phyloP scores from a whole-genome alignment of 2,113 vertebrate genomes.

The Pachypanchax playfairii region DNA sequence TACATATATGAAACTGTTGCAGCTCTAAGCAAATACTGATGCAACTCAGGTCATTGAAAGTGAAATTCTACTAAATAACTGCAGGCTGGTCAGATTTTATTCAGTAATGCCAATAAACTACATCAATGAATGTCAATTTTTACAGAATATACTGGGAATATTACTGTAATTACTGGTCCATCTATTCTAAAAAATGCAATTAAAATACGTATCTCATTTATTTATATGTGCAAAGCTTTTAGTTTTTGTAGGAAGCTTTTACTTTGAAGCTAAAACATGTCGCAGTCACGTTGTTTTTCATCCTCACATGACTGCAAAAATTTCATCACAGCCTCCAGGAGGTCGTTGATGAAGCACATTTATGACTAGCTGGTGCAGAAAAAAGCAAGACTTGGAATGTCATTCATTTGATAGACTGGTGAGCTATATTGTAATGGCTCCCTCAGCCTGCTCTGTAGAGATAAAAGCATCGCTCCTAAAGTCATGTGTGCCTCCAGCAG shows the following conservation, averaged over 20 bases:
- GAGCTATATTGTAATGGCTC: slow-evolving; percentile 17
- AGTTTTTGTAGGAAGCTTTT: neutral
- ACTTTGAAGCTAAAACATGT: neutral
- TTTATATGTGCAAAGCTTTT: neutral
- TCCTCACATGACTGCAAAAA: slow-evolving; percentile 14
- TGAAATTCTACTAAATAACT: slow-evolving; percentile 30
- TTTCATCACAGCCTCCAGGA: slow-evolving; percentile 8
- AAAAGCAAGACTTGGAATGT: neutral
- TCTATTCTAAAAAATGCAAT: neutral
- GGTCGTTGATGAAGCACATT: neutral
- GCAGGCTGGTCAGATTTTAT: slow-evolving; percentile 7
- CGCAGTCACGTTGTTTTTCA: neutral
- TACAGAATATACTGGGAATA: neutral
- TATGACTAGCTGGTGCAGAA: slow-evolving; percentile 12
- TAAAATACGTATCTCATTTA: no score
- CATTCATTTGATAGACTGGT: neutral
- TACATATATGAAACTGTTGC: neutral
- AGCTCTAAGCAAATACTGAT: slow-evolving; percentile 23
- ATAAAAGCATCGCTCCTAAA: slow-evolving; percentile 26
- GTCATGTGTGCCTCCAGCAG: slow-evolving; percentile 6
- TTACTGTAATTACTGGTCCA: neutral
- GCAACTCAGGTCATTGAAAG: slow-evolving; percentile 7
- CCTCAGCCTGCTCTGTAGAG: slow-evolving; percentile 11
- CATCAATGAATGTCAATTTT: neutral
- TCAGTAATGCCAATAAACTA: no score